A percentile compares a stretch with the other conserved stretches of the same genome.
Conservation (phyloP, 2,797 vertebrate genomes). For the Esox masquinongy region DNA sequence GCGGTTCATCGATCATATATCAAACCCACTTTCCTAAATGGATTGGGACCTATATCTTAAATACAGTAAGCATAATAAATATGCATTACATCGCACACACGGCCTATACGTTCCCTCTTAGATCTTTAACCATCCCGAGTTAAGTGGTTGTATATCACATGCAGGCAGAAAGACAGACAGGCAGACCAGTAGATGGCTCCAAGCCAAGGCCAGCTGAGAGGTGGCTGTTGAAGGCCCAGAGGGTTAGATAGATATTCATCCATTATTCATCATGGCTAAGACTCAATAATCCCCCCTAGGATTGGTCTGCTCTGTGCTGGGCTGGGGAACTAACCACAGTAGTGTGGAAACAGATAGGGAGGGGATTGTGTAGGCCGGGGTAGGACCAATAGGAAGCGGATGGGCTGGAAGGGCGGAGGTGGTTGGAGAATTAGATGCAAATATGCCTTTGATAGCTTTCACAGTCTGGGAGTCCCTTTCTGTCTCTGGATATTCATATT, state of each 20-base stretch:
- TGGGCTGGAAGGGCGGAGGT: slow-evolving; percentile 43
- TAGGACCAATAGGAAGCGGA: slow-evolving; percentile 51
- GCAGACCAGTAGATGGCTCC: slow-evolving; percentile 68
- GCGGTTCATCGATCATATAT: too few species aligned
- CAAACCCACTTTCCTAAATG: too few species aligned
- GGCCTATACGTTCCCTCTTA: background rate
- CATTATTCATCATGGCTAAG: slow-evolving; percentile 81
- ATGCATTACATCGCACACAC: background rate
- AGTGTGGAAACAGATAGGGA: slow-evolving; percentile 37
- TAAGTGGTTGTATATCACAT: slow-evolving; percentile 36
- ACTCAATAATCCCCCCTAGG: slow-evolving; percentile 81
- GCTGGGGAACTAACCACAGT: slow-evolving; percentile 59
- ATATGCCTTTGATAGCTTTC: slow-evolving; percentile 84
- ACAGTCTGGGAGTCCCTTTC: slow-evolving; percentile 78
- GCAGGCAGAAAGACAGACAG: slow-evolving; percentile 36
- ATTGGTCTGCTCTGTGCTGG: slow-evolving; percentile 72
- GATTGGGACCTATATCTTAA: background rate
- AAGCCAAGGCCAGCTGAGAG: slow-evolving; percentile 80
- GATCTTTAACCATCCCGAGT: slow-evolving; percentile 5
- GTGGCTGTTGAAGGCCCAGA: slow-evolving; percentile 72
- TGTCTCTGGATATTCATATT: slow-evolving; percentile 81
- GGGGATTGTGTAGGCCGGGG: slow-evolving; percentile 30
- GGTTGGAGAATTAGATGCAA: slow-evolving; percentile 82
- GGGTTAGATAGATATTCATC: slow-evolving; percentile 76
- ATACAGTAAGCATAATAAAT: background rate